Evolutionary conservation across 2,888 invertebrate genomes (phyloP), one percentile per base, ranked within the genome.

Genomic region (Dyspetes luteomarginatus): DNA sequence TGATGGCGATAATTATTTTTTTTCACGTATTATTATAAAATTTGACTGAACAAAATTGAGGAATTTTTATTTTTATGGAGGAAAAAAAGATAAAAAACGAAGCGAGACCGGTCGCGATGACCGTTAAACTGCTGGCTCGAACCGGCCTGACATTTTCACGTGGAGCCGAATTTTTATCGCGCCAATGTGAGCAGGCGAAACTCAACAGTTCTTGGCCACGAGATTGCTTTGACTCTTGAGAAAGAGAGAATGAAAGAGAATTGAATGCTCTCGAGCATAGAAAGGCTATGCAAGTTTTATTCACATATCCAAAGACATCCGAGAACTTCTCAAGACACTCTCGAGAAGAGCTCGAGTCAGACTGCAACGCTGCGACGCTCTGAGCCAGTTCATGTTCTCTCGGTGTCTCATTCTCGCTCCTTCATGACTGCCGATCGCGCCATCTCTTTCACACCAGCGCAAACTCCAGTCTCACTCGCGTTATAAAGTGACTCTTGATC

Each of bases 91-190:
- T 1, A 17, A 45, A 45, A 4, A 55, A 19, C 26, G 67, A 62
- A 17, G 75, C 52, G 83, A 43, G 64, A 75, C 73, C 77, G 80
- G 68, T 80, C 78, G 64, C 84, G 83, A 83, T 80, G 77, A 78
- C 65, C 83, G 83, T 85, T 83, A 56, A 81, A 88, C 88, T 87
- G 86, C 72, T 52, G 67, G 67, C 65, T 64, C 74, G 81, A 82
- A 83, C 83, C 84, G 72, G 79, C 68, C 81, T 83, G 78, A 84
- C 72, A 81, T 76, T 84, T 87, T 87, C 86, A 86, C 87, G 84
- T 84, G 85, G 82, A 76, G 64, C 45, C 60, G 55, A 85, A 86
- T 15, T 76, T 83, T 72, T 60, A 50, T 36, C 15, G 50, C 17
- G n/a, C 19, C 28, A 0, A 80, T 79, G 52, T 28, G 43, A 65